These are phyloP conservation scores for human (Homo sapiens) DNA, from an alignment of 2,113 vertebrate species.

Conservation along the genomic window DNA sequence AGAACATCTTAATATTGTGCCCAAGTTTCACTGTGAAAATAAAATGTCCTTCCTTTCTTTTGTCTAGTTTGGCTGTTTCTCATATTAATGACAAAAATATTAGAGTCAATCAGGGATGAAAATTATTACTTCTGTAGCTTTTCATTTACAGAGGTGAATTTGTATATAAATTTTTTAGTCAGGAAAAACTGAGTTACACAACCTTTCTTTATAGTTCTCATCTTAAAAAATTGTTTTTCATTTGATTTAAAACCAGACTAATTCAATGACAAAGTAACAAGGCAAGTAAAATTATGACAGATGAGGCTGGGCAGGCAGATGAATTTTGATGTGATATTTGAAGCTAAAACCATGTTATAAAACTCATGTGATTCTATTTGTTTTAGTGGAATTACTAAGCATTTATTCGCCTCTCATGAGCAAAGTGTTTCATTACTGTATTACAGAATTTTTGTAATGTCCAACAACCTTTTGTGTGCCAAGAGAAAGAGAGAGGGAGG, in stretches of 20 bases:
- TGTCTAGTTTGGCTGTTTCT: neutral
- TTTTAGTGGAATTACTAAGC: conserved; percentile 11
- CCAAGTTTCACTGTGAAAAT: neutral
- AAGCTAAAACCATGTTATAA: neutral
- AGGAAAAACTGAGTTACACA: neutral
- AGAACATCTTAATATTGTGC: neutral
- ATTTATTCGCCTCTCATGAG: neutral
- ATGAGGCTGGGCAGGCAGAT: neutral
- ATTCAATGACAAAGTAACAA: neutral
- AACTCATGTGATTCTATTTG: neutral
- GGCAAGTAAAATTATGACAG: neutral
- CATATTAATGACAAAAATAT: neutral
- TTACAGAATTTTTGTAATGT: neutral
- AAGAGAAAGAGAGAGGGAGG: neutral
- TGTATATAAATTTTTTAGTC: neutral
- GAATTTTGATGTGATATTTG: neutral
- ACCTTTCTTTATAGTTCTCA: neutral
- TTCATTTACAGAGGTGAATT: neutral
- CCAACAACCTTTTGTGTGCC: neutral
- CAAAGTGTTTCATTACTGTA: neutral
- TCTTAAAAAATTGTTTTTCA: neutral
- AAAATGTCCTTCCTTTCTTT: neutral
- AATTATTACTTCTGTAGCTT: neutral
- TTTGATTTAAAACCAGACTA: conserved; percentile 28
- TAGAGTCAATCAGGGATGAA: neutral